phyloP scores from a whole-genome alignment of 1,140 invertebrate genomes.

The Heliconius congener region DNA sequence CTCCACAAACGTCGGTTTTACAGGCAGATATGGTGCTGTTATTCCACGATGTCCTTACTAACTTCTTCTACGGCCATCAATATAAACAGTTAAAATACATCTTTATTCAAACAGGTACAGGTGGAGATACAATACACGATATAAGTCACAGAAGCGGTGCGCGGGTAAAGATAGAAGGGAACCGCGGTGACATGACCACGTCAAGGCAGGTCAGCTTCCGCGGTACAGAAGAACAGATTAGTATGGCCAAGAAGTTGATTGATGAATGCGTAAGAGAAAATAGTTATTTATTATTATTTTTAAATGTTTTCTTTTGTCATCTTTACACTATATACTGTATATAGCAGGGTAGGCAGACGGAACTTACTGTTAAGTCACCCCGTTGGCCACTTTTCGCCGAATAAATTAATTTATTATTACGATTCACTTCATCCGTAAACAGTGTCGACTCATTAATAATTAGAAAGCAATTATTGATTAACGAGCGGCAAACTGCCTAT shows the following conservation, averaged over 20 bases:
- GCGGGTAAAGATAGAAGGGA: slow-evolving; percentile 82
- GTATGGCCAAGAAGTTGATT: slow-evolving; percentile 59
- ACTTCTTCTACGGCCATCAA: neutral
- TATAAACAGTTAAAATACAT: neutral
- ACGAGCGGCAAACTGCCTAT: no score
- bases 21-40: no score
- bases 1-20: no score
- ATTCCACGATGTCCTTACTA: no score
- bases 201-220: slow-evolving; percentile 65
- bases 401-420: no score
- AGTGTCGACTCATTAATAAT: no score
- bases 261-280: slow-evolving; percentile 56
- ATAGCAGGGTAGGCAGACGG: no score
- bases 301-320: neutral
- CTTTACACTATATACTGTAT: no score
- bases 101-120: slow-evolving; percentile 68
- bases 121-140: slow-evolving; percentile 86
- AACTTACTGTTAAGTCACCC: no score
- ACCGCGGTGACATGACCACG: slow-evolving; percentile 44
- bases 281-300: slow-evolving; percentile 21
- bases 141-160: slow-evolving; percentile 85
- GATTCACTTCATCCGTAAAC: no score
- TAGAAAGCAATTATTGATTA: no score
- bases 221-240: slow-evolving; percentile 81
- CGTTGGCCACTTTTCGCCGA: no score